phyloP scores from a whole-genome alignment of 2,797 vertebrate species.

The Onychomys torridus region DNA sequence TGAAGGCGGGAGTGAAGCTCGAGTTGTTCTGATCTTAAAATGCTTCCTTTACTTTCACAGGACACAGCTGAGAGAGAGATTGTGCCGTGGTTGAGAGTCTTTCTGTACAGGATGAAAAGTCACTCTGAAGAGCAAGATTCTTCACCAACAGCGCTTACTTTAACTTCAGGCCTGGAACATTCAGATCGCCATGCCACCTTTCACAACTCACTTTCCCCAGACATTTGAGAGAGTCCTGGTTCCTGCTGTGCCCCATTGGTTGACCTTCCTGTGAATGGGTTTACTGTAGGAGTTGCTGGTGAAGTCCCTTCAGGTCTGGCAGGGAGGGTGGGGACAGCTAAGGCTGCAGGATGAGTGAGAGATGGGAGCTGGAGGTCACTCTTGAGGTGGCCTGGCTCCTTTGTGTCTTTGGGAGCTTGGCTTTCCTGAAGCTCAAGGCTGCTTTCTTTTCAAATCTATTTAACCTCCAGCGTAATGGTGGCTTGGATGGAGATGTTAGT shows the following conservation, averaged over 20 bases:
- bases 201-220: neutral
- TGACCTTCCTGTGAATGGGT: neutral
- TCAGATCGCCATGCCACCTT: neutral
- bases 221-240: neutral
- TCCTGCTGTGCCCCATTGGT: slow-evolving; percentile 5
- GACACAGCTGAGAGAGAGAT: neutral
- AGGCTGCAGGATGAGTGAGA: neutral
- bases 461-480: neutral
- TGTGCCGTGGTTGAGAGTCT: slow-evolving; percentile 1
- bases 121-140: neutral
- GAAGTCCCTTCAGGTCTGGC: neutral
- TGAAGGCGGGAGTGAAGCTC: slow-evolving; percentile 27
- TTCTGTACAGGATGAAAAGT: neutral
- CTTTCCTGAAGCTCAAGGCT: slow-evolving; percentile 37
- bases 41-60: neutral
- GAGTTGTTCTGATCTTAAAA: neutral
- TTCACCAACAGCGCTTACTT: slow-evolving; percentile 23
- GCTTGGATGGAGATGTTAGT: slow-evolving; percentile 5
- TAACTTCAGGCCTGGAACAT: neutral
- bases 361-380: neutral
- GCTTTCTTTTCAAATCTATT: slow-evolving; percentile 37
- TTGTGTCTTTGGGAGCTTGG: slow-evolving; percentile 13
- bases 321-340: neutral
- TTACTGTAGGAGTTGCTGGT: neutral
- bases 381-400: neutral